phyloP scores from a whole-genome alignment of 2,888 invertebrate genomes.

The Pandemis cinnamomeana region DNA sequence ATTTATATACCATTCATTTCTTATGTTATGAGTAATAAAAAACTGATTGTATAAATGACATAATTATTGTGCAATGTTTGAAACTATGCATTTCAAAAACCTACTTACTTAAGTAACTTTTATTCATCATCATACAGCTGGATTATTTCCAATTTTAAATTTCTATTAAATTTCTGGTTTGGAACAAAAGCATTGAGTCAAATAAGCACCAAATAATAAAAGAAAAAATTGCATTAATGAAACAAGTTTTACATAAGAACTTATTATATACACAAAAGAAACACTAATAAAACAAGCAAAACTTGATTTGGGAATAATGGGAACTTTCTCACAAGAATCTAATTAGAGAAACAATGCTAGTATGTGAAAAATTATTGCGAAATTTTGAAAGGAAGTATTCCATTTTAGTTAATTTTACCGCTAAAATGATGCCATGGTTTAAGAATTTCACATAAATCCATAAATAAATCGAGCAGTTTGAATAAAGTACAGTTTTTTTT shows the following conservation, averaged over 20 bases:
- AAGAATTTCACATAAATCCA: neutral
- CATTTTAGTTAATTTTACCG: neutral
- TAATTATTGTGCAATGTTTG: too few relatives aligned
- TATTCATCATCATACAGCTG: too few relatives aligned
- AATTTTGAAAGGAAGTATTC: conserved; percentile 17
- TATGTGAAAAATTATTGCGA: conserved; percentile 17
- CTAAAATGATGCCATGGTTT: neutral
- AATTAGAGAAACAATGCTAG: neutral
- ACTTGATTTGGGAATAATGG: neutral
- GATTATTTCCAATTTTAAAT: too few relatives aligned
- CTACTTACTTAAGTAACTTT: too few relatives aligned
- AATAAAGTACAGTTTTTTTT: conserved; percentile 26
- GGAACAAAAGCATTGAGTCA: too few relatives aligned
- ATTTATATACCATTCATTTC: too few relatives aligned
- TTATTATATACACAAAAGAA: neutral
- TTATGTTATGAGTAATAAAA: too few relatives aligned
- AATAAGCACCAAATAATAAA: too few relatives aligned
- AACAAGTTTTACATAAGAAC: neutral
- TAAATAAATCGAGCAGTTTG: neutral
- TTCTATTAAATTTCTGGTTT: too few relatives aligned
- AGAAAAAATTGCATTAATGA: too few relatives aligned
- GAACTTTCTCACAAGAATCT: neutral
- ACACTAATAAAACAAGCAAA: neutral
- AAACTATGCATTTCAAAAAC: too few relatives aligned
- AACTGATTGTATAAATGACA: neutral